A percentile compares a stretch with the other conserved stretches of the same genome.
Conservation (phyloP, 2,888 invertebrate species). For the Trilocha varians region DNA sequence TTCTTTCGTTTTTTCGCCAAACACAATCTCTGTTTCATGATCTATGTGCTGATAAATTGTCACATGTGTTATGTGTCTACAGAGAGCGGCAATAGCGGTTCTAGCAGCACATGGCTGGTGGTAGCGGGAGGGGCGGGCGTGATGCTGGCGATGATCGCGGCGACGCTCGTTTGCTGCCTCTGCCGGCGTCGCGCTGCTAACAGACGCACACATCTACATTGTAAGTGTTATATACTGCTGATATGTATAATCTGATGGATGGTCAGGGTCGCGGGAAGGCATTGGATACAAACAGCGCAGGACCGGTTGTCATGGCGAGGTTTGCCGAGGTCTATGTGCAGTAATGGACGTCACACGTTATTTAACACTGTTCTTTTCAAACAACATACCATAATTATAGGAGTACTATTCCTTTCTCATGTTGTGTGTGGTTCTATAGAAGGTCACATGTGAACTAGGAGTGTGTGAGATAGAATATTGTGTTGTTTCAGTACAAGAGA, state of each 20-base stretch:
- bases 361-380: too few relatives aligned
- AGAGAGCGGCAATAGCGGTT: constrained; percentile 69
- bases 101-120: constrained; percentile 82
- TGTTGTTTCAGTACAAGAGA: constrained; percentile 79
- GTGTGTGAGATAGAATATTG: constrained; percentile 9
- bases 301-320: too few relatives aligned
- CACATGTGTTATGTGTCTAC: constrained; percentile 12
- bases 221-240: constrained; percentile 27
- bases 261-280: too few relatives aligned
- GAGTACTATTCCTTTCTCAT: too few relatives aligned
- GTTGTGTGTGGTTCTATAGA: too few relatives aligned
- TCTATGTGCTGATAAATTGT: background rate
- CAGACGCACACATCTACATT: constrained; percentile 58
- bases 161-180: constrained; percentile 82
- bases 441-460: background rate
- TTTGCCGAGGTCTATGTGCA: too few relatives aligned
- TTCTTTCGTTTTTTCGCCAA: too few relatives aligned
- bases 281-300: too few relatives aligned
- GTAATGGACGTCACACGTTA: too few relatives aligned
- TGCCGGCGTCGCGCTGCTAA: constrained; percentile 78
- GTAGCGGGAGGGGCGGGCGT: constrained; percentile 80
- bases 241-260: too few relatives aligned
- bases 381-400: too few relatives aligned
- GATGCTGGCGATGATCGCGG: constrained; percentile 78
- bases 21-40: too few relatives aligned